phyloP scores from a whole-genome alignment of 1,140 invertebrate species.

The Carposina sasakii region DNA sequence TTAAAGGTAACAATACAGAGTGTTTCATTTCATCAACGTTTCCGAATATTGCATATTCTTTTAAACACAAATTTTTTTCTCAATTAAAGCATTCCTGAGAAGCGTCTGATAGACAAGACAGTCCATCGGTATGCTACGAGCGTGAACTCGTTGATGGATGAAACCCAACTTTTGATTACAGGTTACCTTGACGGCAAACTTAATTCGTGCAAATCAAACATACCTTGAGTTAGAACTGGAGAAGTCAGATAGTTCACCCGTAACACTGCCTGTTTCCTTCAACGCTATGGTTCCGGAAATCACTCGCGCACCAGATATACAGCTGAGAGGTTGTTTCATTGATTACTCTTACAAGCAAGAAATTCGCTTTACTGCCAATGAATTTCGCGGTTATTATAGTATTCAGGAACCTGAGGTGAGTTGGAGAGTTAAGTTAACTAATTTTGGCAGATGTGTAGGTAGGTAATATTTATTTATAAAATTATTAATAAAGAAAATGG shows the following conservation, averaged over 20 bases:
- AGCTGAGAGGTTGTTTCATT: conserved; percentile 48
- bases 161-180: too few relatives aligned
- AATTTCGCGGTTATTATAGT: conserved; percentile 54
- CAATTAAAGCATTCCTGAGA: too few relatives aligned
- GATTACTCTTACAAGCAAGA: conserved; percentile 46
- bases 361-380: conserved; percentile 38
- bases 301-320: conserved; percentile 46
- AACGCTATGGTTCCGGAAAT: conserved; percentile 52
- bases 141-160: too few relatives aligned
- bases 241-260: conserved; percentile 58
- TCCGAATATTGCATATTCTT: too few relatives aligned
- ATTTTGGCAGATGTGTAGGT: too few relatives aligned
- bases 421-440: too few relatives aligned
- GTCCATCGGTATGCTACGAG: too few relatives aligned
- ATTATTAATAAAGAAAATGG: too few relatives aligned
- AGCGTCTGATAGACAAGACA: too few relatives aligned
- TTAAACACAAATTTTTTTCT: conserved; percentile 12
- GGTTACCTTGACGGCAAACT: conserved; percentile 59
- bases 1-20: conserved; percentile 49
- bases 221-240: conserved; percentile 55
- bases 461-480: too few relatives aligned
- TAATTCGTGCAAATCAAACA: conserved; percentile 53
- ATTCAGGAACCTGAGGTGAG: conserved; percentile 44
- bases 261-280: conserved; percentile 48
- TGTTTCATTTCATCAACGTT: too few relatives aligned